These are phyloP conservation scores for Macrotus californicus DNA, from an alignment of 2,113 vertebrate species.

Conservation along the genomic window DNA sequence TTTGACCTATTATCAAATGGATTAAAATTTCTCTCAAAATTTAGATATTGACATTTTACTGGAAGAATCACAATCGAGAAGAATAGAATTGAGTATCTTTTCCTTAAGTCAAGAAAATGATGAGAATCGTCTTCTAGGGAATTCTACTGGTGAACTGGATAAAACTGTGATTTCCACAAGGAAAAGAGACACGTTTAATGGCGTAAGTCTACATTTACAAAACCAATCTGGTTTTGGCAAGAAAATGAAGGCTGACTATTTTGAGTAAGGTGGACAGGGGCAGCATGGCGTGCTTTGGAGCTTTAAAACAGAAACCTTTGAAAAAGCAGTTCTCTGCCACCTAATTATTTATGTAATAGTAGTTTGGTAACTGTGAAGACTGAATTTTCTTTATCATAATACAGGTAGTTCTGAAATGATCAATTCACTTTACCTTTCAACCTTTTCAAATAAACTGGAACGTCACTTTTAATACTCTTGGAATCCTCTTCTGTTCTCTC, in stretches of 20 bases:
- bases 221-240: slow-evolving; percentile 54
- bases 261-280: slow-evolving; percentile 19
- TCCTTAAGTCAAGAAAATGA: slow-evolving; percentile 55
- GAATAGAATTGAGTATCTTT: not conserved
- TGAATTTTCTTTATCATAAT: slow-evolving; percentile 31
- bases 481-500: slow-evolving; percentile 95
- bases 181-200: slow-evolving; percentile 24
- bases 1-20: not conserved
- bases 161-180: not conserved
- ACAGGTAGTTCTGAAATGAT: slow-evolving; percentile 66
- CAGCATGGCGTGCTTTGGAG: not conserved
- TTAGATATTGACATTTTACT: not conserved
- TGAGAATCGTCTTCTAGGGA: slow-evolving; percentile 4
- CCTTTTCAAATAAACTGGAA: slow-evolving; percentile 94
- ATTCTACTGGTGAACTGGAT: not conserved
- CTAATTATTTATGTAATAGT: not conserved
- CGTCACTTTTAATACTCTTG: slow-evolving; percentile 98
- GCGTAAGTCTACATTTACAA: slow-evolving; percentile 40
- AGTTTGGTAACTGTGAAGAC: slow-evolving; percentile 24
- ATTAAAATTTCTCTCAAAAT: slow-evolving; percentile 23
- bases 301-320: slow-evolving; percentile 22
- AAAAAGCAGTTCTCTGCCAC: slow-evolving; percentile 34
- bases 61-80: not conserved
- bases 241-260: slow-evolving; percentile 1
- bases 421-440: slow-evolving; percentile 90